A percentile compares a stretch with the other conserved stretches of the same genome.
These are phyloP conservation scores for Brachionus sp. DNA, from an alignment of 1,140 invertebrate genomes.

Conservation along the genomic window DNA sequence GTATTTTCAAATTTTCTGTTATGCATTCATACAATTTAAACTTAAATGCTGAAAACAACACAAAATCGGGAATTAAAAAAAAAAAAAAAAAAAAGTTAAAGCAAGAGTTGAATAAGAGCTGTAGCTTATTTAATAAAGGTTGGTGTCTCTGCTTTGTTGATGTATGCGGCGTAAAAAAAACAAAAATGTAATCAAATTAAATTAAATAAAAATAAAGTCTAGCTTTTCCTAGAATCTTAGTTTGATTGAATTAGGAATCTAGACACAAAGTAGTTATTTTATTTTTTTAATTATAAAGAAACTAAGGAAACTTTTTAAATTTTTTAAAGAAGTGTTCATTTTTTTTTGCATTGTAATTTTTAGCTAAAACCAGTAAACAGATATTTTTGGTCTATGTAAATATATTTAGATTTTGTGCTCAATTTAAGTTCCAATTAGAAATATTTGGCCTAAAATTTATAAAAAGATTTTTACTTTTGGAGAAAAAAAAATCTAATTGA, in stretches of 20 bases:
- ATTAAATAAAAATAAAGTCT: constrained; percentile 1
- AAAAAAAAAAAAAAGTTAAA: neutral
- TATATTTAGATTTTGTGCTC: neutral
- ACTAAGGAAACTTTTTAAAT: neutral
- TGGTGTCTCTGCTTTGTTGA: neutral
- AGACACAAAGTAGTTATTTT: neutral
- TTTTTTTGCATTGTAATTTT: neutral
- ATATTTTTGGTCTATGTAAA: neutral
- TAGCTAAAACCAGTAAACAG: constrained; percentile 1
- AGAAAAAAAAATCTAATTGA: neutral
- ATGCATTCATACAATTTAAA: neutral
- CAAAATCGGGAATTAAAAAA: neutral
- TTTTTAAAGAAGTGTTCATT: neutral
- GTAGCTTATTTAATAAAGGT: neutral
- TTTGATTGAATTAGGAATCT: neutral
- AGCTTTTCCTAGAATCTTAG: neutral
- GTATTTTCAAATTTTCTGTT: neutral
- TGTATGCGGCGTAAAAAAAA: neutral
- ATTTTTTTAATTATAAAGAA: neutral
- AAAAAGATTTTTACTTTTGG: neutral
- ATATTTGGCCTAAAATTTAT: neutral
- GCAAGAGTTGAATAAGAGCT: neutral
- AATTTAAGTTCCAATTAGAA: neutral
- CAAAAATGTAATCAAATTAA: constrained; percentile 11
- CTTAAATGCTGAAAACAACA: neutral